Base-by-base conservation (phyloP, 2,888 invertebrate species). In the Archips xylosteana region DNA sequence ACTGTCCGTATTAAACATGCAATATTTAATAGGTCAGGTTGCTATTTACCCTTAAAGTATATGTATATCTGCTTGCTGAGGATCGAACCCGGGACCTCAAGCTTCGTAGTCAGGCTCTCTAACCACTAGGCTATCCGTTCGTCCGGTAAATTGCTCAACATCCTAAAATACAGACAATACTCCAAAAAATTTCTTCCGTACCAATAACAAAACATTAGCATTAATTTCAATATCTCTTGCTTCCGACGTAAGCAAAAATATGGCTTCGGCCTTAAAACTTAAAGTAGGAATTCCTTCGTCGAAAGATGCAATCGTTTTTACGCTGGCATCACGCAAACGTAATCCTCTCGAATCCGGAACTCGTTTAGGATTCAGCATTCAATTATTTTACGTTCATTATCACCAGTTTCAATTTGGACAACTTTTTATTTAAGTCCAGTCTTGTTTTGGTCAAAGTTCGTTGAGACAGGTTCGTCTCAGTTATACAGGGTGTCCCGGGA, bases 311-410 rank as follows among this genome's bases (percentile, higher is more conserved):
- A 60, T 60, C 49, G 42, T 71, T 23, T 64, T 57, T 49, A 32
- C 49, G 23, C 45, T 13, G 32, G 15, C 59, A 51, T 66, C 71
- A 51, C 60, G 66, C 71, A 66, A 66, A 6, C 5, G 12, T 12
- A 45, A 12, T 61, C 36, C 23, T 42, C 49, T 49, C 15, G 34
- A 42, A 54, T 54, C 54, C 60, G 76, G 76, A 74, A 76, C 76
- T 75, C 75, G 75, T 77, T 77, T 76, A 51, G 68, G 3, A 79
- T 77, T 76, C 76, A 76, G 69, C 71, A 71, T 76, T 73, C 76
- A 77, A 80, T 79, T 79, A 78, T 36, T 65, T 65, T 70, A 62
- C 71, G 69, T 75, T 78, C 75, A 76, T 78, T 71, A 59, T 49
- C 36, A 57, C 23, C 47, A 42, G 61, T 49, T 10, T 61, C n/a